phyloP scores from a whole-genome alignment of 2,797 vertebrate species.

The Glyptemys insculpta region DNA sequence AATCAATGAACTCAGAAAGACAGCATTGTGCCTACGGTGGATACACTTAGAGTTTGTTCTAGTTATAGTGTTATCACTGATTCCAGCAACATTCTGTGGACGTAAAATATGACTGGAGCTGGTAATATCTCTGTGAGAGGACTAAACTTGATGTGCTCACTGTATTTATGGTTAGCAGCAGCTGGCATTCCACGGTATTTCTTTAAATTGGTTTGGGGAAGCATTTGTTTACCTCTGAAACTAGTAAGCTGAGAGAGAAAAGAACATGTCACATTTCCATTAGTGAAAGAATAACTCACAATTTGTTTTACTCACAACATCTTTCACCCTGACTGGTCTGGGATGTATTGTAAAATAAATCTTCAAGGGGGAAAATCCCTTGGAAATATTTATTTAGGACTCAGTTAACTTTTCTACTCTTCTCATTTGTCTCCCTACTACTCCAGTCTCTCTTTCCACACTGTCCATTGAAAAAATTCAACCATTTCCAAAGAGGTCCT shows the following conservation, averaged over 20 bases:
- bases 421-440: background rate
- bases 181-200: background rate
- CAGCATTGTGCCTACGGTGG: rapidly evolving
- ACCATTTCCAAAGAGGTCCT: slow-evolving; percentile 4
- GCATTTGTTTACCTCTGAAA: background rate
- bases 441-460: background rate
- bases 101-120: background rate
- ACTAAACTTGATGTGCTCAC: rapidly evolving
- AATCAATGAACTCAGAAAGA: no score
- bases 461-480: background rate
- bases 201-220: background rate
- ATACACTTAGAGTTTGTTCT: background rate
- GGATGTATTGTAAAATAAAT: rapidly evolving
- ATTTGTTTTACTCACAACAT: background rate
- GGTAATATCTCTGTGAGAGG: background rate
- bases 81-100: background rate
- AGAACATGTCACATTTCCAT: background rate
- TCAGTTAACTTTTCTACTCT: background rate
- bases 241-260: background rate
- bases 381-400: background rate
- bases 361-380: background rate
- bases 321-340: background rate
- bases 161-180: background rate
- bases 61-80: background rate
- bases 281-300: background rate